These are phyloP conservation scores for Diarsia brunnea DNA, from an alignment of 2,888 invertebrate genomes.

Conservation along the genomic window DNA sequence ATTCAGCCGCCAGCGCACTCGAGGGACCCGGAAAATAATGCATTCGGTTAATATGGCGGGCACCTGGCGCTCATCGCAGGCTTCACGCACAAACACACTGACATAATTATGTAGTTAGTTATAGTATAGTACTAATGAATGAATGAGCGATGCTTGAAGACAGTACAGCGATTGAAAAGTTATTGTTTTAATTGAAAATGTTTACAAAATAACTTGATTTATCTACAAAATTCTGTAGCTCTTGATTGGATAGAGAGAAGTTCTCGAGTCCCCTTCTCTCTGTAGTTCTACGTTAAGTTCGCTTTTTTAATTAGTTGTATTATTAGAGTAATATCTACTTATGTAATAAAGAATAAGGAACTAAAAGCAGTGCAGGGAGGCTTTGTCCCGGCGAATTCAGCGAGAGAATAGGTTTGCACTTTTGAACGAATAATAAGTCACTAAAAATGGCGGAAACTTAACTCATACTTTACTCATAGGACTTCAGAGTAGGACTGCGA, in stretches of 20 bases:
- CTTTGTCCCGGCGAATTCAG: background rate
- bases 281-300: background rate
- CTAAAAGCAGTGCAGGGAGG: background rate
- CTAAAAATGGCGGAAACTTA: background rate
- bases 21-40: constrained; percentile 87
- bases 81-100: constrained; percentile 52
- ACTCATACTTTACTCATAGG: background rate
- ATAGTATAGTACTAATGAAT: constrained; percentile 35
- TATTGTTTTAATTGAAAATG: background rate
- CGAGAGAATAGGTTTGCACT: background rate
- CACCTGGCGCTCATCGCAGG: constrained; percentile 69
- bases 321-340: background rate
- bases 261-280: background rate
- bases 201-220: background rate
- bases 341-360: background rate
- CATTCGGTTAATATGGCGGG: constrained; percentile 80
- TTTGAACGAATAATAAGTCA: background rate
- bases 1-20: constrained; percentile 83
- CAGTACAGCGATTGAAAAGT: constrained; percentile 50
- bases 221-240: background rate
- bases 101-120: constrained; percentile 23
- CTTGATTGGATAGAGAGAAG: background rate
- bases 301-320: background rate
- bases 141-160: background rate
- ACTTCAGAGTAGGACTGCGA: background rate